Percentiles rank a stretch among this genome's conserved stretches.
These are phyloP conservation scores for Ctenopoma multispine DNA, from an alignment of 2,797 vertebrate genomes.

Conservation along the genomic window DNA sequence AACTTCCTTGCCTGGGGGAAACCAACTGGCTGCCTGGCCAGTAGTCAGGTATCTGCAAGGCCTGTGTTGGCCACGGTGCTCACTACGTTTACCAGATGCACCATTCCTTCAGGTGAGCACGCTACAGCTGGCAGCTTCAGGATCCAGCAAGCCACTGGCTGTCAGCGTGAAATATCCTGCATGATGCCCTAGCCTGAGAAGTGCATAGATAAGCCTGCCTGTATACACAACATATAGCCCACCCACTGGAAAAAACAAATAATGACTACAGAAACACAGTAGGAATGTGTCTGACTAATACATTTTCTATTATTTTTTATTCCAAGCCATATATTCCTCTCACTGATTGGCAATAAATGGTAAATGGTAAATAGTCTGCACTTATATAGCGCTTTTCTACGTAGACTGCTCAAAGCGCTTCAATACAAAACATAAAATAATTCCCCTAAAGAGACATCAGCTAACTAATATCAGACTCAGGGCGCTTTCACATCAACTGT, in stretches of 20 bases:
- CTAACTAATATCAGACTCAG: no score
- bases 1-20: conserved; percentile 56
- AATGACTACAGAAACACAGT: conserved; percentile 21
- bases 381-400: no score
- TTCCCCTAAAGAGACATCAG: background rate
- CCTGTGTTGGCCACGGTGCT: conserved; percentile 42
- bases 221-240: conserved; percentile 15
- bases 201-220: conserved; percentile 50
- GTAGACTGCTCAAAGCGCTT: no score
- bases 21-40: conserved; percentile 75
- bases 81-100: conserved; percentile 79
- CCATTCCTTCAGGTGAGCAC: conserved; percentile 73
- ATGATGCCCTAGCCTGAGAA: conserved; percentile 43
- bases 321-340: no score
- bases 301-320: no score
- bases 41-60: conserved; percentile 62
- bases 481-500: no score
- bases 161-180: conserved; percentile 50
- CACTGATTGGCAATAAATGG: no score
- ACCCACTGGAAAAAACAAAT: conserved; percentile 34
- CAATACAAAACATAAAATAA: background rate
- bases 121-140: conserved; percentile 70
- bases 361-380: no score
- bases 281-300: no score
- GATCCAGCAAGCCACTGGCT: conserved; percentile 66